Base-by-base conservation (phyloP, 2,113 vertebrate genomes). In the Sander vitreus region DNA sequence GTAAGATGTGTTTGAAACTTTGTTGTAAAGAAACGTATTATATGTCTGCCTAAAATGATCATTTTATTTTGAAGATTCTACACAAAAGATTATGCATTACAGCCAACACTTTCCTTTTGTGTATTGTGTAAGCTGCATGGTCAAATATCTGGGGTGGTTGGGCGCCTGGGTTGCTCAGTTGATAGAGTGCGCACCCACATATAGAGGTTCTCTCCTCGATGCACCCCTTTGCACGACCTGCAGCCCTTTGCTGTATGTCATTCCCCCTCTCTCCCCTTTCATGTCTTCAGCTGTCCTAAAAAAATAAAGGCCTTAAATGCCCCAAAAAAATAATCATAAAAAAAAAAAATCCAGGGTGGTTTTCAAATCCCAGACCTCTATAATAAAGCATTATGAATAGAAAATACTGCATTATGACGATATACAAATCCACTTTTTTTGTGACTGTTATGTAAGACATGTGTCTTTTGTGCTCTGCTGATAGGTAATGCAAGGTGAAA, bases 401-500 rank as follows among this genome's bases (percentile, higher is more conserved):
- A 81, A 85, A 60, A 79, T 3, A 45, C 23, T 58, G 19, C 43
- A 47, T 27, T 30, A 23, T 71, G 19, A 45, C 6, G 12, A 4
- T 60, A 18, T 39, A 27, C 47, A 67, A 45, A 63, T 15, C 39
- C 53, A 55, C 16, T 64, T 50, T 57, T 10, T 10, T 18, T 66
- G 21, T 68, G 53, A 66, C 36, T 70, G 36, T 70, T 66, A 55
- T 23, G 63, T 63, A 83, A 87, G 57, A 73, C 30, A 25, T 51
- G 69, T 43, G 9, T 58, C 54, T 50, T 21, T 84, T 55, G 63
- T 75, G 62, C 47, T 51, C 53, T 62, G 67, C 6, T 50, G n/a
- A 48, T 59, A 72, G 54, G 50, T 69, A 21, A 65, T 53, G 54
- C 55, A 68, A 78, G 57, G 45, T 79, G 50, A 70, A 68, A 76